Conservation (phyloP, 1,140 invertebrate species). For the Papilio aristodemus region DNA sequence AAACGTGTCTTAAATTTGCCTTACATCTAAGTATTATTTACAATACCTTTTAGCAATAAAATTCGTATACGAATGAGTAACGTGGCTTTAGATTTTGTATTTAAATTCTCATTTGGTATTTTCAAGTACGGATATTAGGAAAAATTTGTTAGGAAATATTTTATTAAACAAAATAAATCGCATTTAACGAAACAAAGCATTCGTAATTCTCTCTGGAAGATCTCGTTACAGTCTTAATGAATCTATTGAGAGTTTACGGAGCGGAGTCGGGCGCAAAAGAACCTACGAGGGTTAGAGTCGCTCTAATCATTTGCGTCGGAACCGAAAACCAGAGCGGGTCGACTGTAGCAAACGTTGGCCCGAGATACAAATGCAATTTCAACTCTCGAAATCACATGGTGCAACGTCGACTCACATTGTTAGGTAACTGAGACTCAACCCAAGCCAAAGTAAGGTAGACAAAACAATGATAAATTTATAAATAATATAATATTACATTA, state of each 20-base stretch:
- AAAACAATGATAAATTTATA: slow-evolving; percentile 5
- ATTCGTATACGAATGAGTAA: background rate
- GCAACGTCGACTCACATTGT: slow-evolving; percentile 18
- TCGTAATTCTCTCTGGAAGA: slow-evolving; percentile 71
- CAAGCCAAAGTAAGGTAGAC: background rate
- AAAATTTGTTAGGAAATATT: slow-evolving; percentile 45
- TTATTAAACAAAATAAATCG: slow-evolving; percentile 68
- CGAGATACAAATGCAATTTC: slow-evolving; percentile 20
- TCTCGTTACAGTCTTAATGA: slow-evolving; percentile 79
- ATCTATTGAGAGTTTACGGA: slow-evolving; percentile 76
- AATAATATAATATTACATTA: too few relatives aligned
- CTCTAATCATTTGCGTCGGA: slow-evolving; percentile 41
- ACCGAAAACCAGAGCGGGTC: slow-evolving; percentile 6
- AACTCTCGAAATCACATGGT: slow-evolving; percentile 22
- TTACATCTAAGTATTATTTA: background rate
- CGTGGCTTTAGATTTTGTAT: background rate
- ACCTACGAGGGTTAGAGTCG: slow-evolving; percentile 47
- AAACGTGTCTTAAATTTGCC: slow-evolving; percentile 51
- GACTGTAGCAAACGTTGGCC: slow-evolving; percentile 1
- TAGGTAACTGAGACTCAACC: slow-evolving; percentile 21
- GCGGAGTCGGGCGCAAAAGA: slow-evolving; percentile 62
- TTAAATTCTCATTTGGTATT: slow-evolving; percentile 5
- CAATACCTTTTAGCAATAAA: slow-evolving; percentile 38
- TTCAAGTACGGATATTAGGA: slow-evolving; percentile 26
- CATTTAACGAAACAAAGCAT: slow-evolving; percentile 76